Conservation (phyloP, 2,888 invertebrate species). For the Nomada lathburiana region DNA sequence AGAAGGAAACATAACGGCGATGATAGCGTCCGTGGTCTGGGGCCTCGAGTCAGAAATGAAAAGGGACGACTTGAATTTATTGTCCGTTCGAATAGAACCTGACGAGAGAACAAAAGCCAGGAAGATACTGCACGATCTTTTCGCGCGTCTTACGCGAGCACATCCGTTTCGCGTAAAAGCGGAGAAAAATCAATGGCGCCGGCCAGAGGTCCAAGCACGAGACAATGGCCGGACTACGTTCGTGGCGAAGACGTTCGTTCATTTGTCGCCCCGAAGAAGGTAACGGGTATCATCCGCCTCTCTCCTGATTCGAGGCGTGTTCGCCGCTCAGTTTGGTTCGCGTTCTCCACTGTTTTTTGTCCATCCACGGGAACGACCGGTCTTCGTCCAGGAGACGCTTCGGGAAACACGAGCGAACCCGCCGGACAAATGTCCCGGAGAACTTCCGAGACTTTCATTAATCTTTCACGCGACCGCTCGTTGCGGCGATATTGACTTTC, state of each 20-base stretch:
- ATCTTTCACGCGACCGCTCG: slow-evolving; percentile 57
- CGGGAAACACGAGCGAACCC: slow-evolving; percentile 46
- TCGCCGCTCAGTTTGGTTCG: slow-evolving; percentile 15
- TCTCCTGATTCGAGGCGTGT: background rate
- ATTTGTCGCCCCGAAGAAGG: slow-evolving; percentile 65
- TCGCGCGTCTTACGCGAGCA: slow-evolving; percentile 50
- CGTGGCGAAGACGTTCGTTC: slow-evolving; percentile 54
- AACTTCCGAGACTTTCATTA: slow-evolving; percentile 60
- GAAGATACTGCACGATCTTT: slow-evolving; percentile 35
- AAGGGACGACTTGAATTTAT: slow-evolving; percentile 29
- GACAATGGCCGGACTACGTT: slow-evolving; percentile 37
- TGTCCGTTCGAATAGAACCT: background rate
- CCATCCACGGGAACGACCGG: background rate
- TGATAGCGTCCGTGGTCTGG: no score
- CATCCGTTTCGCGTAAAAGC: slow-evolving; percentile 34
- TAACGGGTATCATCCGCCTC: slow-evolving; percentile 27
- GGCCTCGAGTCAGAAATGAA: background rate
- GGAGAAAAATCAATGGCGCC: slow-evolving; percentile 61
- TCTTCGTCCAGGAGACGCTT: slow-evolving; percentile 6
- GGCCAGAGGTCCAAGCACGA: slow-evolving; percentile 29
- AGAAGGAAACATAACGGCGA: no score
- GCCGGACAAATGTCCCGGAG: slow-evolving; percentile 55
- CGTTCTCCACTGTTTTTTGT: slow-evolving; percentile 4
- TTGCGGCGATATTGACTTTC: slow-evolving; percentile 56
- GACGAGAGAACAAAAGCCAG: slow-evolving; percentile 33